Conservation (phyloP, 2,113 vertebrate species). For the Dromas ardeola region DNA sequence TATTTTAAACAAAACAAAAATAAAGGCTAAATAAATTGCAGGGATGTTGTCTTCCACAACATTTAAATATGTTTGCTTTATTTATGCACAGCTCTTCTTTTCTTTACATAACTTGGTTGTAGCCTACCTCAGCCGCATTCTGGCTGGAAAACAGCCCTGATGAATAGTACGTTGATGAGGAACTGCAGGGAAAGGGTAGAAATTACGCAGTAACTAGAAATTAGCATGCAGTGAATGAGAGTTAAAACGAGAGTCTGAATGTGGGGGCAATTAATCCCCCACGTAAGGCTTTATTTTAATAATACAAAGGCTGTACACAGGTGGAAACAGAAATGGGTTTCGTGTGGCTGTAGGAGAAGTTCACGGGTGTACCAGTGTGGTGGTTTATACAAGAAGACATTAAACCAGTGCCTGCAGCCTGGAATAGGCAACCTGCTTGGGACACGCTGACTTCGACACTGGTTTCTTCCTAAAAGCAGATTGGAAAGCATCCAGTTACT, state of each 20-base stretch:
- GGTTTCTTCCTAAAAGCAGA: not conserved
- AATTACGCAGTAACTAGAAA: not conserved
- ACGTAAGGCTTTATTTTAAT: not conserved
- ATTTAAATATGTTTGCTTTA: not conserved
- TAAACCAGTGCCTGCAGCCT: not conserved
- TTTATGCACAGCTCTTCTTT: not conserved
- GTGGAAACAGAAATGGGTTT: not conserved
- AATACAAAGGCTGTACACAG: not conserved
- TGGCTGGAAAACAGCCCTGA: not conserved
- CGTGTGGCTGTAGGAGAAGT: not conserved
- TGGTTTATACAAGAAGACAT: accelerated
- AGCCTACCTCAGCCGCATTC: not conserved
- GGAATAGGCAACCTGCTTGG: not conserved
- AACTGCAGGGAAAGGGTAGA: not conserved
- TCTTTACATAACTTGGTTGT: accelerated
- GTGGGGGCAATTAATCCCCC: not conserved
- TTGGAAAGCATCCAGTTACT: not conserved
- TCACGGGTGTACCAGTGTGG: accelerated
- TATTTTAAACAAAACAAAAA: not conserved
- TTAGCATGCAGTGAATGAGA: not conserved
- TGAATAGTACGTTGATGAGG: not conserved
- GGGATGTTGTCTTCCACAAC: accelerated
- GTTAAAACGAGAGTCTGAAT: not conserved
- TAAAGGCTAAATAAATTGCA: not conserved
- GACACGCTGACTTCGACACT: no score